Evolutionary conservation across 2,797 vertebrate species (phyloP).

Genomic region (Rallus crepitans): DNA sequence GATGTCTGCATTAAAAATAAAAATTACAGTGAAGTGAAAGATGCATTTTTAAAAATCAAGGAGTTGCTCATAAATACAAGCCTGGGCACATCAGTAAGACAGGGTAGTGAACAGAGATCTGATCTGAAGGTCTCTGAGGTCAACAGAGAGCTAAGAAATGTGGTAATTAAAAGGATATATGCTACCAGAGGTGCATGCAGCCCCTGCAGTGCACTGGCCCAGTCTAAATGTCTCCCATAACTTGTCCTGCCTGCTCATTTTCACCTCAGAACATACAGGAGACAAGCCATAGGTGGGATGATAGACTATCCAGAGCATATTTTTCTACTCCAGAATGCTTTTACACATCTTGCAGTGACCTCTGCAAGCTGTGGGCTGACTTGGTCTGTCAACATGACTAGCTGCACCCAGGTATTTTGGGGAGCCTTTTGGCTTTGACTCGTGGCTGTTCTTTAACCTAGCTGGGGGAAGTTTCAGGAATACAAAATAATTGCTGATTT

Average conservation of each 20-base stretch:
- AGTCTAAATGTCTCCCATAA: background rate
- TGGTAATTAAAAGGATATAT: background rate
- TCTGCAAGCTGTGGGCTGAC: background rate
- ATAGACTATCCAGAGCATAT: background rate
- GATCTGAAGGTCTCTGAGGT: background rate
- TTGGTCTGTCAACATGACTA: background rate
- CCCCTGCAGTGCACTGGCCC: background rate
- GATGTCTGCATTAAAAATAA: background rate
- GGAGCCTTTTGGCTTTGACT: background rate
- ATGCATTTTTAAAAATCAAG: background rate
- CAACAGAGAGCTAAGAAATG: background rate
- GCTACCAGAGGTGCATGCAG: background rate
- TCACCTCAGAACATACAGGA: background rate
- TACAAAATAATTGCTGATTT: background rate
- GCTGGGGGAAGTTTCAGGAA: background rate
- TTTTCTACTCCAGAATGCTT: background rate
- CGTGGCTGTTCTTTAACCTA: background rate
- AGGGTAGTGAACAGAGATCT: background rate
- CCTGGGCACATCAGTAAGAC: background rate
- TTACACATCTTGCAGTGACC: rapidly evolving
- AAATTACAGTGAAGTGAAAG: background rate
- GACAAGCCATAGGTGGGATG: background rate
- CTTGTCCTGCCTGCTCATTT: background rate
- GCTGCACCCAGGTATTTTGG: background rate
- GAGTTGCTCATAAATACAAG: background rate